Base-by-base conservation (phyloP, 2,113 vertebrate species). In the Aspiorhynchus laticeps region DNA sequence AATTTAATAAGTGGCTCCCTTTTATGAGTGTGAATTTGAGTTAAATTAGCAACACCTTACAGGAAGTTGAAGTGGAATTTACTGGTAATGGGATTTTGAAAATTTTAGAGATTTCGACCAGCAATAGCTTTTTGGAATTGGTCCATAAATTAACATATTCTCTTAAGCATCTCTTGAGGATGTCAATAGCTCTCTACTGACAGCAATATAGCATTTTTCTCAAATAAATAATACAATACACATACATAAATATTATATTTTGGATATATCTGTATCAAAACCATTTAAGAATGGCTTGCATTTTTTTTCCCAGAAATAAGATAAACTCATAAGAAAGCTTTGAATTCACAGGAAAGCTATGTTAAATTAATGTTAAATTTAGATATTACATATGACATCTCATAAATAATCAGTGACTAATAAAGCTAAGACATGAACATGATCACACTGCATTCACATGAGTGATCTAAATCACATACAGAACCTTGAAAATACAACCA, bases 401-500 rank as follows among this genome's bases (percentile, higher is more conserved):
- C 51, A 79, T n/a, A 48, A 46, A 79, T 38, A 76, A 46, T 41
- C 12, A 46, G 38, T 46, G 11, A 26, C 41, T n/a, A n/a, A 36
- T 56, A 31, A 79, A 33, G 19, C 51, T 33, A 5, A 21, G 26
- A 78, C 4, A 53, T 36, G 56, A 79, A 51, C 48, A 51, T 11
- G 4, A 78, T 33, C 26, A 4, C 26, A 9, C 3, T 33, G 28
- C 28, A 56, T 36, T 56, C 28, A 56, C 31, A 33, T 33, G 9
- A 53, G 28, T 78, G 75, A 51, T 17, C 14, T 77, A 51, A 76
- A 48, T 17, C 43, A 28, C 74, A 76, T 1, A 77, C 46, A 51
- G 7, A 19, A 53, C 28, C 76, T 24, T 51, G 26, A 33, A 79
- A 79, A 59, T 51, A 79, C 51, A 79, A n/a, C 51, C 51, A 79